A percentile compares a stretch with the other conserved stretches of the same genome.
Conservation (phyloP, 2,113 vertebrate genomes). For the Halichoerus grypus region DNA sequence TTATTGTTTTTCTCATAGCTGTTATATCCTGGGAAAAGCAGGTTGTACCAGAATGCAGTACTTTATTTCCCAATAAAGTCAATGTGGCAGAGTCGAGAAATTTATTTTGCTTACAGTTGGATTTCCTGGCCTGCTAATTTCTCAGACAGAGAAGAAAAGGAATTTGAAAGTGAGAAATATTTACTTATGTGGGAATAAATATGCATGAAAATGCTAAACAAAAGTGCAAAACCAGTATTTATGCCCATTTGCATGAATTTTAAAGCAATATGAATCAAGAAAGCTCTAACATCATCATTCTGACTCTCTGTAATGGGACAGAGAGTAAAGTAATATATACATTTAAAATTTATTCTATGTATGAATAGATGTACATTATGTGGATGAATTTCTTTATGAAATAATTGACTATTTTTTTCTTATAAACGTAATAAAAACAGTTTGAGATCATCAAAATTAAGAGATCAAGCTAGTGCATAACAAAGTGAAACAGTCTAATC, state of each 20-base stretch:
- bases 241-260: conserved; percentile 81
- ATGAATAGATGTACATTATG: conserved; percentile 73
- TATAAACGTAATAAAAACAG: conserved; percentile 80
- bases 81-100: conserved; percentile 44
- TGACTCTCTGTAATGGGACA: conserved; percentile 71
- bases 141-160: conserved; percentile 67
- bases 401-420: conserved; percentile 73
- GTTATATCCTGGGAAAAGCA: not conserved
- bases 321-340: conserved; percentile 80
- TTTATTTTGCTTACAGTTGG: conserved; percentile 70
- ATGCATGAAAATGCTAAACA: conserved; percentile 78
- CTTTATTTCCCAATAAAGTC: conserved; percentile 72
- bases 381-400: conserved; percentile 65
- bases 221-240: conserved; percentile 85
- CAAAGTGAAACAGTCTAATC: conserved; percentile 73
- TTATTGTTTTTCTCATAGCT: not conserved
- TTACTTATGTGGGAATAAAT: conserved; percentile 75
- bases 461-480: conserved; percentile 44
- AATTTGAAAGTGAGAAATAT: conserved; percentile 80
- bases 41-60: not conserved
- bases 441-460: conserved; percentile 76
- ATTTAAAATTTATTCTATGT: conserved; percentile 82
- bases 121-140: conserved; percentile 81
- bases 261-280: conserved; percentile 85
- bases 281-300: conserved; percentile 77